A percentile compares a stretch with the other conserved stretches of the same genome.
phyloP scores from a whole-genome alignment of 37 sponge, comb jelly and placozoan genomes.

The Beroe forskalii region DNA sequence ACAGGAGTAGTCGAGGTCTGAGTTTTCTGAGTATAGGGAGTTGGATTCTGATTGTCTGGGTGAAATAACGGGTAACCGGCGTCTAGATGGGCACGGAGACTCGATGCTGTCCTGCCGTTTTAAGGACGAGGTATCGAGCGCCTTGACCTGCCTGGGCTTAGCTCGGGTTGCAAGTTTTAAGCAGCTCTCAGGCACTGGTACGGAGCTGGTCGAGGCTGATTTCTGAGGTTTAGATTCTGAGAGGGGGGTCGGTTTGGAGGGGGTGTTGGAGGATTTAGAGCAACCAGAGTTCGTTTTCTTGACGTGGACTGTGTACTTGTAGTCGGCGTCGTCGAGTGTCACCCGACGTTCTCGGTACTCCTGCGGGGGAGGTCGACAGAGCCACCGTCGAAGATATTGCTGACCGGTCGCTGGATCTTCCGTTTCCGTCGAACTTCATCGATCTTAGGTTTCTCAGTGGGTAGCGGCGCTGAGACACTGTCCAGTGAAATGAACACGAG shows the following conservation, averaged over 20 bases:
- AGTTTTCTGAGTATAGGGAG: neutral
- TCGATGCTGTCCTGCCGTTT: conserved; percentile 19
- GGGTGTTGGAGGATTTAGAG: neutral
- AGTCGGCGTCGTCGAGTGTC: neutral
- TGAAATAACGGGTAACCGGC: neutral
- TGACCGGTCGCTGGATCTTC: conserved; percentile 42
- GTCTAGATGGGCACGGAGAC: neutral
- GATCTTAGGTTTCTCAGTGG: neutral
- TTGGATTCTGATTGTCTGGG: neutral
- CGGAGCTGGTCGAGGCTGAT: neutral
- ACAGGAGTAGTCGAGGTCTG: neutral
- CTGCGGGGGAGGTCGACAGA: neutral
- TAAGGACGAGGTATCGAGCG: neutral
- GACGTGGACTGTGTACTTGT: neutral
- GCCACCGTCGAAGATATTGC: conserved; percentile 47
- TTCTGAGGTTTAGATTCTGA: conserved; percentile 28
- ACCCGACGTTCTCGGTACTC: neutral
- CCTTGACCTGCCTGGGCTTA: neutral
- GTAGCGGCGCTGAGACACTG: neutral
- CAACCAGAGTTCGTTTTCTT: neutral
- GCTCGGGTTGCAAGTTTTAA: neutral
- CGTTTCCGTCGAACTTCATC: conserved; percentile 28
- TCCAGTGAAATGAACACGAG: conserved; percentile 48
- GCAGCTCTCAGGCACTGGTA: neutral
- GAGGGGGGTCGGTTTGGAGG: neutral